phyloP scores from a whole-genome alignment of 2,888 invertebrate species.

The Drosophila recens region DNA sequence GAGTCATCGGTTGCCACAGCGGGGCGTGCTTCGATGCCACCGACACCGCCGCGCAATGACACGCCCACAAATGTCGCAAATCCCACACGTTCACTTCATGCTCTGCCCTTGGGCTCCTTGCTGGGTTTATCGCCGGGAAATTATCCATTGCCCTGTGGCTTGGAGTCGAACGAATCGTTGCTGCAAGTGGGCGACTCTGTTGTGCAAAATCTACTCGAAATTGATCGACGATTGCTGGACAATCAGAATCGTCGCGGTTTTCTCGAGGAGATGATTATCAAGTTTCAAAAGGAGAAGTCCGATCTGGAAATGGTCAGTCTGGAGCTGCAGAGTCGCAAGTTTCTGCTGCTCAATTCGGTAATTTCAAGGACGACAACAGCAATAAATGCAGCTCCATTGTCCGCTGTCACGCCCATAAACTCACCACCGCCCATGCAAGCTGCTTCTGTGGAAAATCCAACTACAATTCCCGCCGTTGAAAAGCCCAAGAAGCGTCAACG shows the following conservation, averaged over 20 bases:
- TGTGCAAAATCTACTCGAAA: conserved; percentile 77
- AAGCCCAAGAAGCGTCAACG: conserved; percentile 15
- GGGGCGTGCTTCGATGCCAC: conserved; percentile 32
- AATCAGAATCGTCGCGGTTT: conserved; percentile 82
- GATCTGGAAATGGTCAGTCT: conserved; percentile 81
- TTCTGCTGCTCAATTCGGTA: conserved; percentile 78
- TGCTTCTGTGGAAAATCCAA: neutral
- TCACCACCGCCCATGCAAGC: conserved; percentile 13
- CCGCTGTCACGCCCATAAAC: conserved; percentile 32
- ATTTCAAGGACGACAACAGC: conserved; percentile 34
- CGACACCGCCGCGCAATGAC: conserved; percentile 43
- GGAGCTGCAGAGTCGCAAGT: conserved; percentile 83
- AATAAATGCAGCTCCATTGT: conserved; percentile 2
- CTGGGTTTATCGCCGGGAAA: conserved; percentile 30
- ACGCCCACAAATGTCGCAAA: conserved; percentile 18
- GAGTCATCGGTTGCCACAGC: conserved; percentile 22
- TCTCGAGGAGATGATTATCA: conserved; percentile 84
- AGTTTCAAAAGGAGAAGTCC: conserved; percentile 84
- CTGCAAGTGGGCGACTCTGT: conserved; percentile 66
- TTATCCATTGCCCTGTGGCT: conserved; percentile 5
- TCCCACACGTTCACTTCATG: conserved; percentile 4
- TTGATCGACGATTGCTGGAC: conserved; percentile 83
- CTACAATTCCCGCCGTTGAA: neutral
- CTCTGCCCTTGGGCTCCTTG: conserved; percentile 29
- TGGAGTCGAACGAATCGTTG: conserved; percentile 58